Conservation (phyloP, 64 coral and sea anemone species). For the Actinia tenebrosa region DNA sequence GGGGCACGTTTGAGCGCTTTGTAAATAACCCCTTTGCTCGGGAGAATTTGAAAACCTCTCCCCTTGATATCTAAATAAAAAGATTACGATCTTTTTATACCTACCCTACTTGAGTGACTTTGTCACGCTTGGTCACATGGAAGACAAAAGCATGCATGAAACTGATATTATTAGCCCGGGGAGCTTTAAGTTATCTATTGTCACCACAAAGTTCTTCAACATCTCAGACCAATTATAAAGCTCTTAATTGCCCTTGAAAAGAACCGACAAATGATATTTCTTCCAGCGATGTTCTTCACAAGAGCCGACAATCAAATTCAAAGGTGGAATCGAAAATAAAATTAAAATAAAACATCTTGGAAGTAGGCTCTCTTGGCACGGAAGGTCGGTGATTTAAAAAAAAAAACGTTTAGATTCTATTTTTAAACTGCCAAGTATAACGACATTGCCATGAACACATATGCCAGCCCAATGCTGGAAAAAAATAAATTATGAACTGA, state of each 20-base stretch:
- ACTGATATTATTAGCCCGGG: conserved; percentile 3
- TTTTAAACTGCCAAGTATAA: background rate
- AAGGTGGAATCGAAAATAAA: background rate
- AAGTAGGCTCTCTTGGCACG: background rate
- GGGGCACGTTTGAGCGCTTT: no score
- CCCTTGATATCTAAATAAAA: no score
- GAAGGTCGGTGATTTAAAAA: background rate
- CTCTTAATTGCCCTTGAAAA: conserved; percentile 12
- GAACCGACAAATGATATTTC: conserved; percentile 5
- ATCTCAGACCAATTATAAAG: conserved; percentile 6
- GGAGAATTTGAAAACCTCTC: no score
- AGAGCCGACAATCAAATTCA: conserved; percentile 1
- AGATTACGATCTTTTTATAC: no score
- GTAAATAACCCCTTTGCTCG: no score
- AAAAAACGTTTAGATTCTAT: background rate
- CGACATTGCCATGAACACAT: no score
- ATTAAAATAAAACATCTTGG: background rate
- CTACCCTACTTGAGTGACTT: background rate
- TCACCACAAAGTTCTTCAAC: conserved; percentile 1
- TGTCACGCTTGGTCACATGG: background rate
- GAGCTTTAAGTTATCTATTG: conserved; percentile 6
- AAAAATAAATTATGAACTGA: no score
- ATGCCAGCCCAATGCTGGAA: no score
- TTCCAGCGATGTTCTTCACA: background rate
- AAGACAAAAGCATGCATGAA: background rate